These are phyloP conservation scores for Dicycla oo DNA, from an alignment of 2,888 invertebrate genomes.

Conservation along the genomic window DNA sequence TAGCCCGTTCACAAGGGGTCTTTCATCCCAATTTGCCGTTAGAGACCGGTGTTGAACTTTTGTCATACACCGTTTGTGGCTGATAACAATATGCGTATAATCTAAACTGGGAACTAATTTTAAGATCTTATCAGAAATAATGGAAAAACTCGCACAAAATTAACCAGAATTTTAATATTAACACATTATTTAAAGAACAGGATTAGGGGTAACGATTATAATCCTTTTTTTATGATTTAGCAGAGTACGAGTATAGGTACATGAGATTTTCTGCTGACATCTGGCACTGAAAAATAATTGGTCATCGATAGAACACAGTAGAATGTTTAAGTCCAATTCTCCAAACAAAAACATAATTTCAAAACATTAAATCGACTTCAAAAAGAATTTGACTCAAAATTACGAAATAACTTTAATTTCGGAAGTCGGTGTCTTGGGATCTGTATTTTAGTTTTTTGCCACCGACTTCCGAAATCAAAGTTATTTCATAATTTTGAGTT, in stretches of 20 bases:
- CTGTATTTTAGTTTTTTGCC: too few relatives aligned
- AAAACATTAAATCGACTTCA: too few relatives aligned
- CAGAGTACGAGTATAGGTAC: too few relatives aligned
- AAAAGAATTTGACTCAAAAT: too few relatives aligned
- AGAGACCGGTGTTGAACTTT: conserved; percentile 70
- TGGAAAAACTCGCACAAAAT: conserved; percentile 25
- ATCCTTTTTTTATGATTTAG: conserved; percentile 10
- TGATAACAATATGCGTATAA: conserved; percentile 55
- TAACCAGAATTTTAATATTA: conserved; percentile 13
- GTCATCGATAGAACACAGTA: neutral
- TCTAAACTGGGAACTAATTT: conserved; percentile 56
- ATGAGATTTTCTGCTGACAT: neutral
- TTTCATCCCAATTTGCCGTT: conserved; percentile 76
- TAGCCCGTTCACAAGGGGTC: conserved; percentile 81
- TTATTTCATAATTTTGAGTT: too few relatives aligned
- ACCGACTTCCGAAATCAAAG: too few relatives aligned
- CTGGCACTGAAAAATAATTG: neutral
- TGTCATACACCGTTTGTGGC: conserved; percentile 54
- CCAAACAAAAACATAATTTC: too few relatives aligned
- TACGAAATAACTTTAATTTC: too few relatives aligned
- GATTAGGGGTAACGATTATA: neutral
- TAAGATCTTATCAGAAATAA: conserved; percentile 62
- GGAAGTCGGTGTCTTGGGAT: too few relatives aligned
- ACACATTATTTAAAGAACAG: conserved; percentile 3
- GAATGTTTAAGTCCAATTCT: neutral